These are phyloP conservation scores for Muschampia plurimacula DNA, from an alignment of 2,888 invertebrate genomes.

Conservation along the genomic window DNA sequence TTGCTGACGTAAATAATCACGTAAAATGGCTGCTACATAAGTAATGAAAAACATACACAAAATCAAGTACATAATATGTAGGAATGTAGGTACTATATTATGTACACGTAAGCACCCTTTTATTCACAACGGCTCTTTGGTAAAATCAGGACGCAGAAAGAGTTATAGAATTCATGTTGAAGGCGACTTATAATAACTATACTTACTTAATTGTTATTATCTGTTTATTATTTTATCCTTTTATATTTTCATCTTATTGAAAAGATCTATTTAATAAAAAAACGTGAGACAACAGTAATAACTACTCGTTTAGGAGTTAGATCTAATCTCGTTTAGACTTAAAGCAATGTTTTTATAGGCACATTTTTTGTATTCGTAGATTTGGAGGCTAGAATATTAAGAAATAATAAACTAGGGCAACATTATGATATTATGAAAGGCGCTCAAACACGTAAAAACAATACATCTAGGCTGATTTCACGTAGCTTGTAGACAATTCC, in stretches of 20 bases:
- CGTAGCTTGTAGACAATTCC: not conserved
- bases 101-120: too few species aligned
- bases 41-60: too few species aligned
- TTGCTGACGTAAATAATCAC: too few species aligned
- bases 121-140: too few species aligned
- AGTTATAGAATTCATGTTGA: too few species aligned
- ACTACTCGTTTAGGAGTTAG: conserved; percentile 20
- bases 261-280: conserved; percentile 1
- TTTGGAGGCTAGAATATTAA: conserved; percentile 28
- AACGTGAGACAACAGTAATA: conserved; percentile 9
- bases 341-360: conserved; percentile 26
- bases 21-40: too few species aligned
- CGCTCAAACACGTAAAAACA: conserved; percentile 12
- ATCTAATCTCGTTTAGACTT: conserved; percentile 31
- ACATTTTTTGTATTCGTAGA: conserved; percentile 29
- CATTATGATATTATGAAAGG: conserved; percentile 25
- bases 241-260: not conserved
- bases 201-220: too few species aligned
- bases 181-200: too few species aligned
- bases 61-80: too few species aligned
- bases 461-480: conserved; percentile 1
- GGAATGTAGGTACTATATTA: too few species aligned
- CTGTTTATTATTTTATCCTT: too few species aligned
- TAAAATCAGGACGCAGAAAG: too few species aligned
- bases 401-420: conserved; percentile 35